A percentile compares a stretch with the other conserved stretches of the same genome.
These are phyloP conservation scores for Callopanchax toddi DNA, from an alignment of 2,113 vertebrate genomes.

Conservation along the genomic window DNA sequence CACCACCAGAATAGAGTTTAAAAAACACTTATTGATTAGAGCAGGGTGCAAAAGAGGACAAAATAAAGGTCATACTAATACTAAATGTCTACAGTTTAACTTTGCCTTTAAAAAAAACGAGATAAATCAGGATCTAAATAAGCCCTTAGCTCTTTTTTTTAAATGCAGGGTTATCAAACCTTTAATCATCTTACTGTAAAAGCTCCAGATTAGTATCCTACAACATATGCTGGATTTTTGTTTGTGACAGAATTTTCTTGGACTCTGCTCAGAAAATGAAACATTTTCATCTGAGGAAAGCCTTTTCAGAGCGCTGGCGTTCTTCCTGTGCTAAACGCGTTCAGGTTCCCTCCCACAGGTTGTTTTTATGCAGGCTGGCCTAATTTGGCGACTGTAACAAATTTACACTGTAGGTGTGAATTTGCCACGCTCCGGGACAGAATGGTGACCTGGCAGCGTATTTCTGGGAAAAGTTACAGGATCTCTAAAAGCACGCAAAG, in stretches of 20 bases:
- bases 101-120: not conserved
- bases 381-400: not conserved
- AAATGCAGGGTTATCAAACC: constrained; percentile 58
- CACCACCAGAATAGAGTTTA: constrained; percentile 1
- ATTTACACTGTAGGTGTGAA: constrained; percentile 3
- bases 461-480: constrained; percentile 15
- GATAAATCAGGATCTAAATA: constrained; percentile 25
- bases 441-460: not conserved
- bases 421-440: constrained; percentile 1
- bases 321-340: not conserved
- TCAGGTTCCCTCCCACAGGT: not conserved
- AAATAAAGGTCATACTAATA: not conserved
- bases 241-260: constrained; percentile 16
- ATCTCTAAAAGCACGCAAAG: not conserved
- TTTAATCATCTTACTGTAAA: constrained; percentile 75
- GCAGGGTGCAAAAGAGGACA: not conserved
- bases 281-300: constrained; percentile 4
- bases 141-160: constrained; percentile 21
- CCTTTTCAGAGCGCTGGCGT: not conserved
- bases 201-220: constrained; percentile 68
- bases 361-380: not conserved
- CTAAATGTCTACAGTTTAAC: not conserved
- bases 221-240: constrained; percentile 67
- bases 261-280: constrained; percentile 3
- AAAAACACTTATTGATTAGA: not conserved